A percentile compares a stretch with the other conserved stretches of the same genome.
phyloP scores from a whole-genome alignment of 2,797 vertebrate species.

The Tenualosa thibaudeaui region DNA sequence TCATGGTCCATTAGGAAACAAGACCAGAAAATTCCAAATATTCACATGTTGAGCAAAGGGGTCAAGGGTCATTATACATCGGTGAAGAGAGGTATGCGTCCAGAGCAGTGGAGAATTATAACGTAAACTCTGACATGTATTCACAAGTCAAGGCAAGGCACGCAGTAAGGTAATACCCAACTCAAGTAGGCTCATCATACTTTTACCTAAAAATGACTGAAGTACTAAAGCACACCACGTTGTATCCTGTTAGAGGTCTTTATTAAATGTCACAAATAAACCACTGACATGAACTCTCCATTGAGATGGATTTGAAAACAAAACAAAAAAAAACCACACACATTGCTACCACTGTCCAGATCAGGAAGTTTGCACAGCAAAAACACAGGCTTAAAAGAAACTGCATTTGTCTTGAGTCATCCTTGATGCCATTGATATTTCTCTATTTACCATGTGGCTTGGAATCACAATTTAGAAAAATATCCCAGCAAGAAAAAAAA shows the following conservation, averaged over 20 bases:
- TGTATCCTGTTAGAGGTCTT: conserved; percentile 43
- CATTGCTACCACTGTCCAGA: neutral
- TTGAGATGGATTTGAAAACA: neutral
- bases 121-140: neutral
- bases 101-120: neutral
- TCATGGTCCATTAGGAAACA: neutral
- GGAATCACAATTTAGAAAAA: neutral
- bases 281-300: conserved; percentile 55
- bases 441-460: neutral
- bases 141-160: neutral
- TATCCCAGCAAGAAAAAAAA: neutral
- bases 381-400: neutral
- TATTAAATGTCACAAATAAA: conserved; percentile 51
- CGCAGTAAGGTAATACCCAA: neutral
- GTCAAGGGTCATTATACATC: neutral
- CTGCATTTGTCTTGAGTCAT: neutral
- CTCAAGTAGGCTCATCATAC: neutral
- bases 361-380: neutral
- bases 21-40: neutral
- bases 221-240: neutral
- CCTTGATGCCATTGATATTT: neutral
- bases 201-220: neutral
- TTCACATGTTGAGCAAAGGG: neutral
- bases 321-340: too few relatives aligned
- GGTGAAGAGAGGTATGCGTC: neutral